Evolutionary conservation across 2,797 vertebrate species (phyloP).

Genomic region (Antrozous pallidus): DNA sequence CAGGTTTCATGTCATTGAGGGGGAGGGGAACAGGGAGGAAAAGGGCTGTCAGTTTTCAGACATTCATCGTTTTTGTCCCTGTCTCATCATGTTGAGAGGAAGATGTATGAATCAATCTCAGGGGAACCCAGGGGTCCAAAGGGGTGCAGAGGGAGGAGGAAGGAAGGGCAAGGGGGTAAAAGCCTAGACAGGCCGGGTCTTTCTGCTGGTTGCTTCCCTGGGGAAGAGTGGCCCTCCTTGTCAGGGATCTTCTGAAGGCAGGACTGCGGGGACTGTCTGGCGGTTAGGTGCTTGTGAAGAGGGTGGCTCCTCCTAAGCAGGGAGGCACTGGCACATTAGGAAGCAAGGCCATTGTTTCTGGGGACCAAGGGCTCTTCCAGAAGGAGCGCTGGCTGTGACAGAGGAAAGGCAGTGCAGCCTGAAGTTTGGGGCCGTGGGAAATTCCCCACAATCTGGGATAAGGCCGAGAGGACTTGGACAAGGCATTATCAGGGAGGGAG

Average conservation of each 20-base stretch:
- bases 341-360: neutral
- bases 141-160: neutral
- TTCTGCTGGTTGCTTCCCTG: neutral
- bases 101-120: neutral
- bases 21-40: too few relatives aligned
- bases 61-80: neutral
- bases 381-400: neutral
- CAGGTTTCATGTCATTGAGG: neutral
- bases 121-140: neutral
- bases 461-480: neutral
- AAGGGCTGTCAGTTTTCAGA: neutral
- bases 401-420: neutral
- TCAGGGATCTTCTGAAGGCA: neutral
- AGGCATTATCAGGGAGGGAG: neutral
- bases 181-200: rapidly evolving
- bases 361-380: neutral
- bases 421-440: neutral
- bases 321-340: neutral
- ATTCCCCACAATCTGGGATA: neutral
- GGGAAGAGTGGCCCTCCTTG: neutral
- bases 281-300: neutral
- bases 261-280: neutral
- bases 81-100: neutral
- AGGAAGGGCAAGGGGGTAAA: neutral
- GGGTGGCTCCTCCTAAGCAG: neutral